These are phyloP conservation scores for Aspidapion aeneum DNA, from an alignment of 2,888 invertebrate species.

Conservation along the genomic window DNA sequence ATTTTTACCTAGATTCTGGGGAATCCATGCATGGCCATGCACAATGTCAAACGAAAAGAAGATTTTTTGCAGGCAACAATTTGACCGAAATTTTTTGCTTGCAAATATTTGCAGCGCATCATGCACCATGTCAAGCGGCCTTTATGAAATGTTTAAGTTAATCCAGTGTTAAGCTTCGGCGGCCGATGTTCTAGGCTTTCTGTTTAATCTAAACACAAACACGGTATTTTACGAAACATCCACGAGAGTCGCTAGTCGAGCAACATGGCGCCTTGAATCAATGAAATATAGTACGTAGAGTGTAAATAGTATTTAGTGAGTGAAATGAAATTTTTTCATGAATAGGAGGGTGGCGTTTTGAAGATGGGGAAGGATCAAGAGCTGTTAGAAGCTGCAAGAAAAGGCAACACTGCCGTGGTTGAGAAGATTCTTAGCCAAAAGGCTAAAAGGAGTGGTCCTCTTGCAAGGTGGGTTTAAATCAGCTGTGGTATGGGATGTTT, in stretches of 20 bases:
- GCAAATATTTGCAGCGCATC: too few relatives aligned
- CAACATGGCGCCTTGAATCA: constrained; percentile 76
- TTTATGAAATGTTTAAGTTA: too few relatives aligned
- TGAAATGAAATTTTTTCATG: constrained; percentile 42
- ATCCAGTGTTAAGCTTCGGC: too few relatives aligned
- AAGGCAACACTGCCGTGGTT: constrained; percentile 83
- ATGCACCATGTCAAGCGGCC: too few relatives aligned
- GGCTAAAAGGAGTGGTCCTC: constrained; percentile 89
- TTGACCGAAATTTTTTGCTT: too few relatives aligned
- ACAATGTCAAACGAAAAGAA: too few relatives aligned
- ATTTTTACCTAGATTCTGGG: too few relatives aligned
- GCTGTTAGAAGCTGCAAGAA: constrained; percentile 91
- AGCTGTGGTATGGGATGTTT: constrained; percentile 34
- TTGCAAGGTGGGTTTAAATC: constrained; percentile 74
- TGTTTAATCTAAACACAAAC: too few relatives aligned
- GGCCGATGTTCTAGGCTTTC: too few relatives aligned
- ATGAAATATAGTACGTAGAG: constrained; percentile 65
- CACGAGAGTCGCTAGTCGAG: constrained; percentile 45
- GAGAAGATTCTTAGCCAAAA: constrained; percentile 88
- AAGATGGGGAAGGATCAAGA: constrained; percentile 96
- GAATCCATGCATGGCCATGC: too few relatives aligned
- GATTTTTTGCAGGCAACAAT: too few relatives aligned
- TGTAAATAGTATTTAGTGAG: constrained; percentile 28
- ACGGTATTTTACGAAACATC: not conserved
- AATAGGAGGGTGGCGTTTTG: constrained; percentile 36